Evolutionary conservation across 2,113 vertebrate species (phyloP), one percentile per base, ranked within the genome.

Genomic region (Gnathonemus echidnorhynchus): DNA sequence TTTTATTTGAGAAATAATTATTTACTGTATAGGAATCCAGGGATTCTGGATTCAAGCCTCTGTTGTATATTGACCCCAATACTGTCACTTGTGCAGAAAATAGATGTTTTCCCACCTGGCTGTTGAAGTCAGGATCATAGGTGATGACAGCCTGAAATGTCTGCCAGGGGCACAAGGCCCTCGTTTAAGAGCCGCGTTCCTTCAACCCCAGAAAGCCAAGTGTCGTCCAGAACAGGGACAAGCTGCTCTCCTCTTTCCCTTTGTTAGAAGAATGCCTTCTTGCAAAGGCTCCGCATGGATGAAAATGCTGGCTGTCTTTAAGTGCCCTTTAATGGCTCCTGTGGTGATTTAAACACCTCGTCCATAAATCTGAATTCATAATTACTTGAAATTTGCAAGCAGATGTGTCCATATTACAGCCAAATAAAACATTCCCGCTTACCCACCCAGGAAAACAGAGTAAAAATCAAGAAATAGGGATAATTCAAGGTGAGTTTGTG

Each of bases 351-450:
- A 86, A n/a, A 49, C 46, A 27, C 46, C 45, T 31, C n/a, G n/a
- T 50, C 84, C 46, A 86, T 49, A 86, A 86, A 86, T 86, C 84
- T 27, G n/a, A 50, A 50, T 50, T n/a, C 46, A 86, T 86, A 27
- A 49, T 86, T n/a, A 86, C 84, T 49, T 49, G 45, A 86, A 17
- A 86, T 86, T 31, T 86, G 49, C 10, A 31, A 42, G 74, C 74
- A 80, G 74, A 80, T 42, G 74, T 80, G 74, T 80, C 74, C 35
- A 42, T 19, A 80, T 80, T 80, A 80, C 74, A 39, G 74, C 74
- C 3, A 77, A 77, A 77, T 77, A 77, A 77, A 77, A 39, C 31
- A 39, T 39, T 15, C 13, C 74, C 0, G 5, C 15, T 80, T 42
- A 6, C 17, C 31, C 10, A 80, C 17, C 35, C 15, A 42, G 31